Percentiles rank a stretch among this genome's conserved stretches.
These are phyloP conservation scores for Dichetophora obliterata DNA, from an alignment of 2,888 invertebrate genomes.

Conservation along the genomic window DNA sequence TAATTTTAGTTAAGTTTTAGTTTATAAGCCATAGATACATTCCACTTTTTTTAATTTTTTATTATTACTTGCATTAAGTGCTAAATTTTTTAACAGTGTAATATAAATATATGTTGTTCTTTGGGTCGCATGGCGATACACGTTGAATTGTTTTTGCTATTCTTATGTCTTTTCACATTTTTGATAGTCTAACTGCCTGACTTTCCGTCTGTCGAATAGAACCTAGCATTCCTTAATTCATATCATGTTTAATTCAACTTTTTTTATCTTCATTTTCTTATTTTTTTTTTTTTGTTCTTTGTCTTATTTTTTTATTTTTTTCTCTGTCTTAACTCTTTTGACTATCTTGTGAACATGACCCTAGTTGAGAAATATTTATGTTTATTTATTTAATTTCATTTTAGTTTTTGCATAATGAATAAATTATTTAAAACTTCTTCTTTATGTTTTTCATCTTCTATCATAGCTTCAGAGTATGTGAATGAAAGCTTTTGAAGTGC, in stretches of 20 bases:
- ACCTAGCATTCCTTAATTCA: constrained; percentile 45
- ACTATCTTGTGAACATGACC: neutral
- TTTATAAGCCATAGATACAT: too few species aligned
- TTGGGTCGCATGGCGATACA: neutral
- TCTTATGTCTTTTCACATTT: neutral
- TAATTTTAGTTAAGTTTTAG: too few species aligned
- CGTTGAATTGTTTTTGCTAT: neutral
- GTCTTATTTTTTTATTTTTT: neutral
- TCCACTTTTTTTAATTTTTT: too few species aligned
- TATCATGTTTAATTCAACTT: constrained; percentile 14
- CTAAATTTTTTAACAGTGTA: too few species aligned
- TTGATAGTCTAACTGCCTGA: constrained; percentile 1
- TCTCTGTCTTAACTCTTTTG: neutral
- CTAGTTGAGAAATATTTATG: neutral
- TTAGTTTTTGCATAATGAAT: neutral
- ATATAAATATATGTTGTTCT: neutral
- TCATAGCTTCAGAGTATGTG: too few species aligned
- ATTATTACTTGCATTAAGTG: too few species aligned
- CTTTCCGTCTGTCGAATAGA: constrained; percentile 35
- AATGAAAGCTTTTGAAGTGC: too few species aligned
- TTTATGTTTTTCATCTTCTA: neutral
- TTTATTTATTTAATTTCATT: neutral
- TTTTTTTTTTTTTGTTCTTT: neutral
- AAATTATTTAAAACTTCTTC: neutral
- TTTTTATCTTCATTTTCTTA: neutral